Base-by-base conservation (phyloP, 2,113 vertebrate species). In the Crotalus helleri region DNA sequence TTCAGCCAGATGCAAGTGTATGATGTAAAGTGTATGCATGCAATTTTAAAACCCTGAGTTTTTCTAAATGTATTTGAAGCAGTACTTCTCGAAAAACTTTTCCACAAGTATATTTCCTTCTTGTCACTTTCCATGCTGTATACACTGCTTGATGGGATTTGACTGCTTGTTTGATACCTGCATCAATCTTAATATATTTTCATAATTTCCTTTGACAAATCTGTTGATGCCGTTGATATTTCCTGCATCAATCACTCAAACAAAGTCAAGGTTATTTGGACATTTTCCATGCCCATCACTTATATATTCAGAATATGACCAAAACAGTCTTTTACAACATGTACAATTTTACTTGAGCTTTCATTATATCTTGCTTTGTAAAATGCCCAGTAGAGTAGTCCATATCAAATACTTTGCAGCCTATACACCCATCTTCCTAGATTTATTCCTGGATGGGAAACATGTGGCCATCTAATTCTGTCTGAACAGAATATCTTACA, bases 161-260 rank as follows among this genome's bases (percentile, higher is more conserved):
- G 55, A 61, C 64, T 69, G 87, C 91, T 92, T 61, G 53, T 51
- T 64, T 86, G 87, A 92, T 90, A 86, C 89, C 64, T 91, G 64
- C 55, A 93, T 91, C 87, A 91, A 89, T 93, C 69, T 93, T 92
- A 92, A 92, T 90, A 92, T 86, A 90, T 64, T 93, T 89, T 61
- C 49, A 87, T 93, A 89, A 92, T 93, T 93, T 93, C 74, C 33
- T 61, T 51, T 89, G 90, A 89, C 87, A 93, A 89, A 89, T 54
- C 69, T 64, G 55, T 89, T 90, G 88, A 90, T 90, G 57, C 69
- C 57, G 55, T 12, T 55, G 69, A 89, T 39, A 85, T 33, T 57
- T 88, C 86, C 87, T n/a, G 24, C n/a, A 69, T 89, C 90, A 81
- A 89, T 91, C 93, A 90, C 44, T 86, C 87, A 46, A 29, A 26